A percentile compares a stretch with the other conserved stretches of the same genome.
Evolutionary conservation across 2,797 vertebrate species (phyloP).

Genomic region (Naso thynnoides): DNA sequence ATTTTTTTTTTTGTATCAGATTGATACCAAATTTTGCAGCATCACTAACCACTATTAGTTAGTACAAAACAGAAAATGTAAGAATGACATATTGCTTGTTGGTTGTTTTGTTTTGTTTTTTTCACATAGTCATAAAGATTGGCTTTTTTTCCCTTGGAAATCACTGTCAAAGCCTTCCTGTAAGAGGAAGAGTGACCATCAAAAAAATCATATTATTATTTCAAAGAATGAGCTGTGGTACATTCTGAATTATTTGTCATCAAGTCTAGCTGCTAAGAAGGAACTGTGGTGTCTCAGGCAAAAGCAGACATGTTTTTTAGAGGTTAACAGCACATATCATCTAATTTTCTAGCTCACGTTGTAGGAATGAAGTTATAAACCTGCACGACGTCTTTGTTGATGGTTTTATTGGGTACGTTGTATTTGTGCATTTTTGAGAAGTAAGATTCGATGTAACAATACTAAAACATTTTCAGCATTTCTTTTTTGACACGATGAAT

Average conservation of each 20-base stretch:
- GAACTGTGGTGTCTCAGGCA: not conserved
- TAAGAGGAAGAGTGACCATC: not conserved
- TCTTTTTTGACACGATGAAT: not conserved
- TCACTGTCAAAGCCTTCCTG: not conserved
- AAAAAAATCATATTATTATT: not conserved
- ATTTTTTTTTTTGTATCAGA: too few species aligned
- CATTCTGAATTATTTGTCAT: slow-evolving; percentile 3
- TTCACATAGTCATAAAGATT: not conserved
- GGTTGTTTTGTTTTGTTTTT: too few species aligned
- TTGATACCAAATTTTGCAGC: too few species aligned
- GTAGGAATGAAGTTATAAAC: not conserved
- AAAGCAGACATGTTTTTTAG: not conserved
- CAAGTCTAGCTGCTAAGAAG: not conserved
- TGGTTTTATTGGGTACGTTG: not conserved
- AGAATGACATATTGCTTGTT: not conserved
- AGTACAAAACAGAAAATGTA: not conserved
- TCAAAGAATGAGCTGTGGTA: not conserved
- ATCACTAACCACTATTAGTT: too few species aligned
- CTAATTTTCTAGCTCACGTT: too few species aligned
- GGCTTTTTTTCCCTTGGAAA: not conserved
- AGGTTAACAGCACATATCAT: not conserved
- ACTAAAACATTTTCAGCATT: not conserved
- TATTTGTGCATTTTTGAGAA: not conserved
- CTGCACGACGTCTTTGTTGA: not conserved
- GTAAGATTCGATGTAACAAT: not conserved